Evolutionary conservation across 2,888 invertebrate genomes (phyloP), one percentile per base, ranked within the genome.

Genomic region (Syrphus vitripennis): DNA sequence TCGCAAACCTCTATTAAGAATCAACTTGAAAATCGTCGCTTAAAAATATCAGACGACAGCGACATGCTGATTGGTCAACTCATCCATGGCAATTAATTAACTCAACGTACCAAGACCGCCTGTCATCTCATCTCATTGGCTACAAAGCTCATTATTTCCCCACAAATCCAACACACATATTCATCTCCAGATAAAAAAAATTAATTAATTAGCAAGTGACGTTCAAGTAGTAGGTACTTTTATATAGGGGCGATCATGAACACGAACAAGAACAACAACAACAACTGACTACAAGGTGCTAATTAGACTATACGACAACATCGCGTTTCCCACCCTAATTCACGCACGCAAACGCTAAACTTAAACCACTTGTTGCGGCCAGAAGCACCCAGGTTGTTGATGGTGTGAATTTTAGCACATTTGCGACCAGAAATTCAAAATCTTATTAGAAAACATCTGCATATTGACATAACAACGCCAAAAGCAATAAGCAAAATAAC

Each of bases 351-450:
- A 65, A 71, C 63, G 14, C 0, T 16, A 65, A 65, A 45, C 42
- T 29, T 67, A 50, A 24, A 34, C 16, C 42, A 34, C 67, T 67
- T 48, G 76, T 84, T 59, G 50, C 37, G 21, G 7, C 67, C 70
- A 67, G 74, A 75, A 70, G 61, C 80, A 65, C 16, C 37, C 53
- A 31, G 50, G 48, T 74, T 69, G n/a, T n/a, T n/a, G n/a, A n/a
- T n/a, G 77, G 87, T 82, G 87, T 87, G 87, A 87, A 83, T 87
- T 87, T 87, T 87, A 87, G 87, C 87, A 87, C 87, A 87, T 87
- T 82, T 42, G 42, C 63, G 55, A 69, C 31, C 53, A 81, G 77
- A 81, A 81, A 70, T 65, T 74, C 50, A 63, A 76, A 77, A 61
- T 69, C 67, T 42, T 59, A 77, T 84, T 45, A 65, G 29, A 72